Percentiles rank a stretch among this genome's conserved stretches.
Evolutionary conservation across 1,140 invertebrate species (phyloP).

Genomic region (Riptortus pedestris): DNA sequence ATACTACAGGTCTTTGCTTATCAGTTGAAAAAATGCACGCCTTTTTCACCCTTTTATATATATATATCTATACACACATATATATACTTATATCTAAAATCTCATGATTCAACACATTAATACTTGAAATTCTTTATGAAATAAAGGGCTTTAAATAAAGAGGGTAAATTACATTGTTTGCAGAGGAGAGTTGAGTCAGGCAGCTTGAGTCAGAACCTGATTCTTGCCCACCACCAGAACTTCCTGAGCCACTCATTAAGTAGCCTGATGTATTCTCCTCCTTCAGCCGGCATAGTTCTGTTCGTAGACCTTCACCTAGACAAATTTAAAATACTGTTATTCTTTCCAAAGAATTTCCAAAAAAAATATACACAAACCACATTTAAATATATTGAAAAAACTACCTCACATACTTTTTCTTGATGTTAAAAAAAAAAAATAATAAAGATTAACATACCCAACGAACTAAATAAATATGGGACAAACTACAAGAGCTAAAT

Average conservation of each 20-base stretch:
- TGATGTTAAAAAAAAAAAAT: too few relatives aligned
- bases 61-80: background rate
- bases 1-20: too few relatives aligned
- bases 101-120: background rate
- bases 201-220: conserved; percentile 5
- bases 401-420: too few relatives aligned
- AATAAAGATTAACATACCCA: too few relatives aligned
- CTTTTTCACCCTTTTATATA: too few relatives aligned
- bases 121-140: background rate
- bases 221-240: background rate
- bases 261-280: background rate
- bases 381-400: too few relatives aligned
- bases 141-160: background rate
- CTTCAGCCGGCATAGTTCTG: background rate
- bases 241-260: background rate
- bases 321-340: too few relatives aligned
- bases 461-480: too few relatives aligned
- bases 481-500: too few relatives aligned
- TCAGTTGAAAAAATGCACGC: too few relatives aligned
- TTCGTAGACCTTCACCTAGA: background rate
- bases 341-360: too few relatives aligned
- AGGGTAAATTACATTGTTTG: background rate
- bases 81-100: background rate
- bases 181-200: background rate
- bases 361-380: too few relatives aligned